phyloP scores from a whole-genome alignment of 2,888 invertebrate genomes.

The Pterobdella sp. region DNA sequence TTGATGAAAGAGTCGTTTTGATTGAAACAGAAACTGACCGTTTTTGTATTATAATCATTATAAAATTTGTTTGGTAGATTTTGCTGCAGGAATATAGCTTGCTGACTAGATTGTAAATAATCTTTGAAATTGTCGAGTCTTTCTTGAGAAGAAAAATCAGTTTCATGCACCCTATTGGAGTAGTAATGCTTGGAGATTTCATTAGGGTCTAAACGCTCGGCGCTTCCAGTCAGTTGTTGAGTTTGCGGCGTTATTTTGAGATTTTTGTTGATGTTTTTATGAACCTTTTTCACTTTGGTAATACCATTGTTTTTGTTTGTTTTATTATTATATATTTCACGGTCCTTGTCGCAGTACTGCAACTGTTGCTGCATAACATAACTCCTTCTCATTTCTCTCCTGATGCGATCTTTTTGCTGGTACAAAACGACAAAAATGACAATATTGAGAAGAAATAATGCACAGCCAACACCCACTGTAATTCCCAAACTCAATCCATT shows the following conservation, averaged over 20 bases:
- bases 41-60: conserved; percentile 5
- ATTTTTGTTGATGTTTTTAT: background rate
- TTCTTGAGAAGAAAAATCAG: background rate
- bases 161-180: background rate
- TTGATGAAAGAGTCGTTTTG: background rate
- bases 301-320: conserved; percentile 2
- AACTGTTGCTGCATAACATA: conserved; percentile 26
- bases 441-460: conserved; percentile 79
- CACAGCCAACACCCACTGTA: conserved; percentile 81
- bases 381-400: conserved; percentile 38
- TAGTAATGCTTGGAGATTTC: conserved; percentile 5
- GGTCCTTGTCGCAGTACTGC: conserved; percentile 24
- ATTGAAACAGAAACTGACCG: background rate
- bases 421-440: conserved; percentile 88
- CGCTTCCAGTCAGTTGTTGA: background rate
- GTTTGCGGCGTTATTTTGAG: background rate
- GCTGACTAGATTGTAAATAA: background rate
- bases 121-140: background rate
- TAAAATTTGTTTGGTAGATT: background rate
- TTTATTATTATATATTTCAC: conserved; percentile 12
- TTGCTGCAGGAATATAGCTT: background rate
- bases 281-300: background rate
- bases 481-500: conserved; percentile 42
- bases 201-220: background rate
- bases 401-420: conserved; percentile 61